These are phyloP conservation scores for Plecotus auritus DNA, from an alignment of 2,113 vertebrate species.

Conservation along the genomic window DNA sequence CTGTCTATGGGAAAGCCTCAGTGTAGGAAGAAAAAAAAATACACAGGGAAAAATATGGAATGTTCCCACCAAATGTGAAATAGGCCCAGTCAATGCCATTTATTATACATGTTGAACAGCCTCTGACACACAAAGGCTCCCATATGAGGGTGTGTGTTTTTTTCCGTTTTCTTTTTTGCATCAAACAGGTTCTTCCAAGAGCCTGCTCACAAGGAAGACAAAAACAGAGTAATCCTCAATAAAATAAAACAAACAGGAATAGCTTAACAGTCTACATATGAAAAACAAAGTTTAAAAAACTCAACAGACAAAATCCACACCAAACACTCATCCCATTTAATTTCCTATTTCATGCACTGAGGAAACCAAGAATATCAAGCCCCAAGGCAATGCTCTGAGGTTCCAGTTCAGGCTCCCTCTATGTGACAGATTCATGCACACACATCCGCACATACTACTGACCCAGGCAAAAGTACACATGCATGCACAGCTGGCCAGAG, in stretches of 20 bases:
- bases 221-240: constrained; percentile 61
- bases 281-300: constrained; percentile 68
- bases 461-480: constrained; percentile 73
- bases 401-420: constrained; percentile 64
- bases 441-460: constrained; percentile 71
- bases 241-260: constrained; percentile 60
- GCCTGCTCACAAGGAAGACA: constrained; percentile 69
- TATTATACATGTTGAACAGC: constrained; percentile 54
- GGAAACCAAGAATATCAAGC: constrained; percentile 29
- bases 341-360: constrained; percentile 45
- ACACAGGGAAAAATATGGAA: constrained; percentile 25
- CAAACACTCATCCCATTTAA: constrained; percentile 63
- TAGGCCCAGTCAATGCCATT: constrained; percentile 51
- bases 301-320: constrained; percentile 55
- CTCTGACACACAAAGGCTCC: not conserved
- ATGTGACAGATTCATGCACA: constrained; percentile 75
- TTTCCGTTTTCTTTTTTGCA: constrained; percentile 61
- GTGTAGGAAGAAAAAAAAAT: not conserved
- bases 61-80: constrained; percentile 59
- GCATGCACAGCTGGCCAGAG: constrained; percentile 67
- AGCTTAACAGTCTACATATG: constrained; percentile 61
- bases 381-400: constrained; percentile 34
- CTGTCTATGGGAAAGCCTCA: constrained; percentile 17
- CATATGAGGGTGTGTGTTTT: constrained; percentile 14
- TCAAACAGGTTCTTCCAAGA: constrained; percentile 63